A percentile compares a stretch with the other conserved stretches of the same genome.
These are phyloP conservation scores for Alethe diademata DNA, from an alignment of 2,113 vertebrate genomes.

Conservation along the genomic window DNA sequence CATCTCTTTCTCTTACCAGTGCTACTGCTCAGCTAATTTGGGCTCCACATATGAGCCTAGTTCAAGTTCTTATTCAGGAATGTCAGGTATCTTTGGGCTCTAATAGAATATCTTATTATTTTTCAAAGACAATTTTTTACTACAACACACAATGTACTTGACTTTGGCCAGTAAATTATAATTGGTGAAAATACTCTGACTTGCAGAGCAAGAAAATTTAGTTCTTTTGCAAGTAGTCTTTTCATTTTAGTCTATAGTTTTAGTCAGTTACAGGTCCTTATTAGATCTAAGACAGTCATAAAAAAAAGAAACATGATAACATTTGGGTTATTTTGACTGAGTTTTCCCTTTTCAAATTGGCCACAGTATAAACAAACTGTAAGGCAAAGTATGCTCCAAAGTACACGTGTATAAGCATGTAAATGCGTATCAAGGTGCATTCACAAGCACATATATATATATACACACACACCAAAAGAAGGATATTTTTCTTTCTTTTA, in stretches of 20 bases:
- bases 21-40: not conserved
- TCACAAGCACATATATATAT: not conserved
- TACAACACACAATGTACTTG: not conserved
- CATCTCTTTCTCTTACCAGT: not conserved
- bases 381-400: not conserved
- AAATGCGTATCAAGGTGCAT: not conserved
- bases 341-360: not conserved
- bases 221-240: not conserved
- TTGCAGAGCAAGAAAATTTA: not conserved
- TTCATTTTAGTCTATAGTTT: not conserved
- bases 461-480: rapidly evolving
- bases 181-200: not conserved
- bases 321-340: not conserved
- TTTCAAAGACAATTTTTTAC: not conserved
- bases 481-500: not conserved
- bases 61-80: not conserved
- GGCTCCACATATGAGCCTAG: not conserved
- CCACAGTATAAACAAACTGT: not conserved
- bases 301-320: not conserved
- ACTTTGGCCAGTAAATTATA: not conserved
- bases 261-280: not conserved
- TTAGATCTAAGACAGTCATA: not conserved
- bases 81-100: not conserved
- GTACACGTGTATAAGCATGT: not conserved
- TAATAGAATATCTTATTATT: not conserved